phyloP scores from a whole-genome alignment of 2,888 invertebrate genomes.

The Stomorhina lunata region DNA sequence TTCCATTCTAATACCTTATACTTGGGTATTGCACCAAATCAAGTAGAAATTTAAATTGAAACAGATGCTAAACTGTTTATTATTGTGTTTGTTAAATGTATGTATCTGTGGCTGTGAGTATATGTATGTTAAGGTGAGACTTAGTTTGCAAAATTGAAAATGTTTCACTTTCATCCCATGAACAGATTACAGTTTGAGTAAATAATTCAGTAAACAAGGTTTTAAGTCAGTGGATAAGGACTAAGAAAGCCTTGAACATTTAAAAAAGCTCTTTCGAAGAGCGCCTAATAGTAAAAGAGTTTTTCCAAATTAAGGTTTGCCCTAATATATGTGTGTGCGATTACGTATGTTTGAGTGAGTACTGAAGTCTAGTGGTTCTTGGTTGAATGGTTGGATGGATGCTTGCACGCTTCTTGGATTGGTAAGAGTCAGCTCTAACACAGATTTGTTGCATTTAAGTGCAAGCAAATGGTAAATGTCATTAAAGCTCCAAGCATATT shows the following conservation, averaged over 20 bases:
- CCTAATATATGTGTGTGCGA: too few relatives aligned
- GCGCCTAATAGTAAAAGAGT: too few relatives aligned
- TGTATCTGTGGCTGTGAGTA: neutral
- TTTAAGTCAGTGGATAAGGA: too few relatives aligned
- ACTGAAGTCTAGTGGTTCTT: neutral
- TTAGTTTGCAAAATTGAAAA: too few relatives aligned
- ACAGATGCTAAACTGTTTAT: conserved; percentile 35
- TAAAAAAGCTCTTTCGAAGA: too few relatives aligned
- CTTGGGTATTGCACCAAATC: neutral
- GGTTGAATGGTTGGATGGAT: conserved; percentile 22
- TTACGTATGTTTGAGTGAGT: neutral
- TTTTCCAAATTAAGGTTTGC: too few relatives aligned
- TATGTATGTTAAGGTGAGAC: too few relatives aligned
- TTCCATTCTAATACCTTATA: neutral
- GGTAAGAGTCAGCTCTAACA: conserved; percentile 38
- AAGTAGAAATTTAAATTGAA: conserved; percentile 52
- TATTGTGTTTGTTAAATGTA: neutral
- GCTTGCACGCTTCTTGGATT: conserved; percentile 10
- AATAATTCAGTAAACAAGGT: too few relatives aligned
- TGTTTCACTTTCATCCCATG: too few relatives aligned
- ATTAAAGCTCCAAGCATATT: conserved; percentile 35
- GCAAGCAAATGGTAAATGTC: conserved; percentile 56
- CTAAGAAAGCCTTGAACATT: too few relatives aligned
- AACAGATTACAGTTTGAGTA: too few relatives aligned
- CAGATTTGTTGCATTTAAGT: conserved; percentile 54